phyloP scores from a whole-genome alignment of 1,140 invertebrate genomes.

The Neodiprion pinetum region DNA sequence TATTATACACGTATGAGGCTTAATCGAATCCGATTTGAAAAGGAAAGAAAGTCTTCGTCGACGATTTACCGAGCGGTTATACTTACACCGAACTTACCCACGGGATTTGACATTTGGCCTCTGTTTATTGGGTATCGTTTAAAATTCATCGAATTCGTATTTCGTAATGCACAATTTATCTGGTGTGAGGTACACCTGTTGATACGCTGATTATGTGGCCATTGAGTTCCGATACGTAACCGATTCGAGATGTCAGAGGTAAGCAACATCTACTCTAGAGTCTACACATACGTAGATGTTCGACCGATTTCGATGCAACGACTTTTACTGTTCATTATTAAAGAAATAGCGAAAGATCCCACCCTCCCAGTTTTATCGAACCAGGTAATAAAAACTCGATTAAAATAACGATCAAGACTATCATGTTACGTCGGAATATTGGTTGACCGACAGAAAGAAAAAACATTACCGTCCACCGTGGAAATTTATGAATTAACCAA shows the following conservation, averaged over 20 bases:
- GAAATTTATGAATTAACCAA: no score
- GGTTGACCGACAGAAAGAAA: no score
- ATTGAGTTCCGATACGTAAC: background rate
- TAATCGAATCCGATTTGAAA: background rate
- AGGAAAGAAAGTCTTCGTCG: background rate
- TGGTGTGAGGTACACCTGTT: background rate
- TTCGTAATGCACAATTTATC: conserved; percentile 6
- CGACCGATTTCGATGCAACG: no score
- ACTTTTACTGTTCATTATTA: background rate
- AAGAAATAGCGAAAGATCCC: background rate
- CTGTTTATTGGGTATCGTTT: conserved; percentile 10
- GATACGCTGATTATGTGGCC: conserved; percentile 11
- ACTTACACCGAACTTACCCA: background rate
- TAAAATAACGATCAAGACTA: no score
- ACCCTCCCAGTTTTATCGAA: background rate
- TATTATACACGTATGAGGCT: no score
- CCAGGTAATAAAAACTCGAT: no score
- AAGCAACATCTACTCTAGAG: background rate
- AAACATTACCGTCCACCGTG: no score
- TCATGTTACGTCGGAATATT: no score
- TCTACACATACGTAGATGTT: no score
- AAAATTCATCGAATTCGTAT: conserved; percentile 9
- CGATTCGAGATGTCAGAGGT: background rate
- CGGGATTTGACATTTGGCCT: conserved; percentile 10
- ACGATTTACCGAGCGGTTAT: background rate